Conservation (phyloP, 2,113 vertebrate species). For the Glaucidium brasilianum region DNA sequence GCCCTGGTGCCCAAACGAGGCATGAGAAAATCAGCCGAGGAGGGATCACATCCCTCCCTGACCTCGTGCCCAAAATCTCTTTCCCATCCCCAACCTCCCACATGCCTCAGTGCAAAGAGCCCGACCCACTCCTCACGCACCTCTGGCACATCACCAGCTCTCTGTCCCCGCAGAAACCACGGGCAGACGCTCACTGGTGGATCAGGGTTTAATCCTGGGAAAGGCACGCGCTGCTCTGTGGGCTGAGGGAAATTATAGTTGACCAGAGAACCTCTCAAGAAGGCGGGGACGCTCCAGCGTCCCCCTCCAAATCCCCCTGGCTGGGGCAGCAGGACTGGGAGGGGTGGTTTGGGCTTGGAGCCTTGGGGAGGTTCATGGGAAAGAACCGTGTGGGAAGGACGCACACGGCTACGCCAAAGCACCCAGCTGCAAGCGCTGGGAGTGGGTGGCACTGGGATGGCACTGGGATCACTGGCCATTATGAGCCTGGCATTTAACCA, state of each 20-base stretch:
- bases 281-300: background rate
- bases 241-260: background rate
- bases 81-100: background rate
- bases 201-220: background rate
- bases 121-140: background rate
- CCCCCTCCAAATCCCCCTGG: background rate
- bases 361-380: background rate
- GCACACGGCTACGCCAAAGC: accelerated
- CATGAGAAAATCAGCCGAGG: background rate
- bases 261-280: background rate
- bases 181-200: accelerated
- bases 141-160: background rate
- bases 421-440: background rate
- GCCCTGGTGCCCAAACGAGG: background rate
- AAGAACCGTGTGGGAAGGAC: background rate
- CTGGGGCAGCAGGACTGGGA: background rate
- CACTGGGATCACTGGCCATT: background rate
- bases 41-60: background rate
- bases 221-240: background rate
- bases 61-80: background rate
- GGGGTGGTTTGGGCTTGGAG: background rate
- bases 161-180: background rate
- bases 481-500: background rate
- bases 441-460: background rate
- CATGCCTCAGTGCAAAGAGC: background rate